These are phyloP conservation scores for Rhagologus leucostigma DNA, from an alignment of 2,113 vertebrate genomes.

Conservation along the genomic window DNA sequence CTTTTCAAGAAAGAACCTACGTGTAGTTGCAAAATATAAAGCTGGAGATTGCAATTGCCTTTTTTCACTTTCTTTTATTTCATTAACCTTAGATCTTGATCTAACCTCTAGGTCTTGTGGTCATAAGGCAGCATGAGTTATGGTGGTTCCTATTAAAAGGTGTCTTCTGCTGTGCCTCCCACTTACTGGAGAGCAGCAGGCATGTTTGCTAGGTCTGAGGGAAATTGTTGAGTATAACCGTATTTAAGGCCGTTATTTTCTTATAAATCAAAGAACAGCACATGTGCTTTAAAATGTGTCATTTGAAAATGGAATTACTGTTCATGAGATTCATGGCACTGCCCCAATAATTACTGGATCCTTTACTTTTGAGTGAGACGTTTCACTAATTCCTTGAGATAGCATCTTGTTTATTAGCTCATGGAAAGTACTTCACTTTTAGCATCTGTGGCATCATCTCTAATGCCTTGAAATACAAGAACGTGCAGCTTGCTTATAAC, in stretches of 20 bases:
- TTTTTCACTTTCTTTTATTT: neutral
- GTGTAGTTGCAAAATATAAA: neutral
- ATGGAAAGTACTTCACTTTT: neutral
- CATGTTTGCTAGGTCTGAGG: neutral
- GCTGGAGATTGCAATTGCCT: neutral
- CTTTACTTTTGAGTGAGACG: neutral
- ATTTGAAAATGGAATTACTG: slow-evolving; percentile 3
- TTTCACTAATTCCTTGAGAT: neutral
- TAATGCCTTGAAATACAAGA: neutral
- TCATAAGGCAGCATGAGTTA: neutral
- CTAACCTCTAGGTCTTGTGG: neutral
- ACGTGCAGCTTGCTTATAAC: neutral
- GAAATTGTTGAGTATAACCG: neutral
- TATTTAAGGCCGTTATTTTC: neutral
- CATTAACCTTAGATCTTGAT: neutral
- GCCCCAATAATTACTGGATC: neutral
- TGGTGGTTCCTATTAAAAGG: neutral
- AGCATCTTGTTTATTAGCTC: neutral
- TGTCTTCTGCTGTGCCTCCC: neutral
- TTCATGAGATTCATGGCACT: neutral
- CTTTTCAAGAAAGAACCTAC: neutral
- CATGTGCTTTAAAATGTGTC: neutral
- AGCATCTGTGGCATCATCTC: neutral
- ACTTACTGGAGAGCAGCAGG: neutral
- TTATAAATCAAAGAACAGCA: slow-evolving; percentile 4